Evolutionary conservation across 2,113 vertebrate genomes (phyloP).

Genomic region (Nerophis ophidion): DNA sequence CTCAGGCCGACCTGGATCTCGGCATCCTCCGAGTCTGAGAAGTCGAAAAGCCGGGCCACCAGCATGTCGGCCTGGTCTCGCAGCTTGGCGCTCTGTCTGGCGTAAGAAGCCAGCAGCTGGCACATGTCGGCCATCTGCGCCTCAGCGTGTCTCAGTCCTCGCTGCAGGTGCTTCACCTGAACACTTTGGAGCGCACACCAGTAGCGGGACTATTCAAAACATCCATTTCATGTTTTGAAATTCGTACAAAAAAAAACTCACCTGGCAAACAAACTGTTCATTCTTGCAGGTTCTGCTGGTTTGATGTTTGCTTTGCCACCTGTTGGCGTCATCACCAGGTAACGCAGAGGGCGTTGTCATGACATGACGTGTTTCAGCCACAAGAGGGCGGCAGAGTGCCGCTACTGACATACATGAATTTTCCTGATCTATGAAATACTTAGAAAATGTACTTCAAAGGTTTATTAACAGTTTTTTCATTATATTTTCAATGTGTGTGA

Average conservation of each 20-base stretch:
- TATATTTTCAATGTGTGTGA: too few relatives aligned
- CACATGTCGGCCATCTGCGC: constrained; percentile 73
- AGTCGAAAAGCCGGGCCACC: constrained; percentile 63
- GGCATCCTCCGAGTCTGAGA: constrained; percentile 52
- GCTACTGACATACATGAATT: not conserved
- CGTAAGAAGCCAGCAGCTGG: constrained; percentile 61
- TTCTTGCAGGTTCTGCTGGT: constrained; percentile 14
- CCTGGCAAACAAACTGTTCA: constrained; percentile 61
- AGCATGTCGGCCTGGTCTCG: constrained; percentile 67
- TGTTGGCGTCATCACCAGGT: not conserved
- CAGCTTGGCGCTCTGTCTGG: constrained; percentile 69
- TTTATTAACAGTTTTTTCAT: too few relatives aligned
- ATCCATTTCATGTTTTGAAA: not conserved
- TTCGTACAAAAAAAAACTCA: constrained; percentile 16
- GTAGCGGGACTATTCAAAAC: too few relatives aligned
- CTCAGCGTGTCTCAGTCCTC: constrained; percentile 49
- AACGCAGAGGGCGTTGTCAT: not conserved
- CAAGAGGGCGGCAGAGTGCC: not conserved
- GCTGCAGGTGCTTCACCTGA: constrained; percentile 65
- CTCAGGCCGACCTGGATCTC: constrained; percentile 58
- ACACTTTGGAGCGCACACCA: constrained; percentile 23
- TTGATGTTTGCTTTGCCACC: not conserved
- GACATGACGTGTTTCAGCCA: not conserved
- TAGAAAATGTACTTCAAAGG: too few relatives aligned
- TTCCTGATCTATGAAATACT: not conserved